These are phyloP conservation scores for Linyphia triangularis DNA, from an alignment of 2,888 invertebrate species.

Conservation along the genomic window DNA sequence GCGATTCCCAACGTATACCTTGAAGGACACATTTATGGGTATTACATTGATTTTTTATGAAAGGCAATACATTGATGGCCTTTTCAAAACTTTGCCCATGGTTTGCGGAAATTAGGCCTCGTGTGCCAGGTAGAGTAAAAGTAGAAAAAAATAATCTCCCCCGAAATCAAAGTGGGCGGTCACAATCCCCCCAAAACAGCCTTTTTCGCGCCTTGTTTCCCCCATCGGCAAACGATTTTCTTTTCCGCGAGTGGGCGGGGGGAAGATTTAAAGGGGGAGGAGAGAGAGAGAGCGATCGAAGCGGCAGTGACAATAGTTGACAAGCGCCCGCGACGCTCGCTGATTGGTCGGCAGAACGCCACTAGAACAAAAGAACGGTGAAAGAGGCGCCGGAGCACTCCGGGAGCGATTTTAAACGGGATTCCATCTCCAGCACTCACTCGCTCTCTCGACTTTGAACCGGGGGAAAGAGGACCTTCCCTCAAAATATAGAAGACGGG, in stretches of 20 bases:
- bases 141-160: no score
- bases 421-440: slow-evolving; percentile 30
- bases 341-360: slow-evolving; percentile 71
- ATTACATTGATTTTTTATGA: no score
- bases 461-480: background rate
- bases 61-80: no score
- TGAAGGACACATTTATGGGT: no score
- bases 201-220: background rate
- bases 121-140: no score
- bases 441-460: slow-evolving; percentile 16
- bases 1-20: no score
- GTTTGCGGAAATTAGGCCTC: no score
- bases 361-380: slow-evolving; percentile 71
- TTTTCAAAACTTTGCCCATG: no score
- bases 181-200: background rate
- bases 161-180: no score
- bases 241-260: slow-evolving; percentile 42
- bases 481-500: background rate
- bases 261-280: slow-evolving; percentile 51
- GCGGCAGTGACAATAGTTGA: slow-evolving; percentile 74
- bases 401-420: slow-evolving; percentile 72
- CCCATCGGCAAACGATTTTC: no score
- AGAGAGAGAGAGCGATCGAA: slow-evolving; percentile 1
- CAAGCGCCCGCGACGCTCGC: slow-evolving; percentile 73
- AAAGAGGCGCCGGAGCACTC: slow-evolving; percentile 51